Percentiles rank a stretch among this genome's conserved stretches.
Evolutionary conservation across 1,140 invertebrate genomes (phyloP).

Genomic region (Drosophila kanapiae): DNA sequence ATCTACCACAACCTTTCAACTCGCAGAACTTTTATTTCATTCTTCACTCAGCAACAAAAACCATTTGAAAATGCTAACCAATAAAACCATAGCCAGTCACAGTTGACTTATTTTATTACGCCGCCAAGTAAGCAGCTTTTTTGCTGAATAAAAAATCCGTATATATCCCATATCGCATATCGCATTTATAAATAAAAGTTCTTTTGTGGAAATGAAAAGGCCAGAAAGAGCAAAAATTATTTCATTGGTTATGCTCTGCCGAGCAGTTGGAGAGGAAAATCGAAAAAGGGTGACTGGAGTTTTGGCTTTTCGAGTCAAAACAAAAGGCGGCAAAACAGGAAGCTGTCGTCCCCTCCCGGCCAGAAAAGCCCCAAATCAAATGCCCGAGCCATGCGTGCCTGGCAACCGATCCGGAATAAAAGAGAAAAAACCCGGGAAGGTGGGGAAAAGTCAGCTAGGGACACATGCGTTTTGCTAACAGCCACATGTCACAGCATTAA

Average conservation of each 20-base stretch:
- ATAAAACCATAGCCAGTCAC: conserved; percentile 31
- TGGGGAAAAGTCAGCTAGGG: conserved; percentile 11
- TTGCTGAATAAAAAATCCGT: conserved; percentile 14
- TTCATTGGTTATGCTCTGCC: conserved; percentile 58
- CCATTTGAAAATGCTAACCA: conserved; percentile 7
- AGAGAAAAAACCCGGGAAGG: neutral
- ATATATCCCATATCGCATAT: conserved; percentile 4
- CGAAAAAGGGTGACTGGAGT: conserved; percentile 24
- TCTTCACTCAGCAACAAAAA: neutral
- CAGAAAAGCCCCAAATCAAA: conserved; percentile 31
- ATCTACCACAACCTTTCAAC: conserved; percentile 6
- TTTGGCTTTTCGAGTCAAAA: conserved; percentile 18
- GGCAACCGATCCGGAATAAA: conserved; percentile 25
- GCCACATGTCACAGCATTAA: conserved; percentile 46
- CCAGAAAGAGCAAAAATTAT: conserved; percentile 50
- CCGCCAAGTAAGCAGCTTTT: neutral
- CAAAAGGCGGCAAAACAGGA: conserved; percentile 48
- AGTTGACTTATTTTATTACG: conserved; percentile 69
- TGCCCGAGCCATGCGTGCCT: conserved; percentile 43
- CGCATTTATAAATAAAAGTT: conserved; percentile 36
- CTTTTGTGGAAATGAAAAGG: conserved; percentile 45
- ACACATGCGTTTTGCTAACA: conserved; percentile 24
- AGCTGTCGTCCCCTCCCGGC: conserved; percentile 12
- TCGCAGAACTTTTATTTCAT: conserved; percentile 8
- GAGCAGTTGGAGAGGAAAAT: conserved; percentile 27